Percentiles rank a stretch among this genome's conserved stretches.
Conservation (phyloP, 2,113 vertebrate genomes). For the Protobothrops flavoviridis region DNA sequence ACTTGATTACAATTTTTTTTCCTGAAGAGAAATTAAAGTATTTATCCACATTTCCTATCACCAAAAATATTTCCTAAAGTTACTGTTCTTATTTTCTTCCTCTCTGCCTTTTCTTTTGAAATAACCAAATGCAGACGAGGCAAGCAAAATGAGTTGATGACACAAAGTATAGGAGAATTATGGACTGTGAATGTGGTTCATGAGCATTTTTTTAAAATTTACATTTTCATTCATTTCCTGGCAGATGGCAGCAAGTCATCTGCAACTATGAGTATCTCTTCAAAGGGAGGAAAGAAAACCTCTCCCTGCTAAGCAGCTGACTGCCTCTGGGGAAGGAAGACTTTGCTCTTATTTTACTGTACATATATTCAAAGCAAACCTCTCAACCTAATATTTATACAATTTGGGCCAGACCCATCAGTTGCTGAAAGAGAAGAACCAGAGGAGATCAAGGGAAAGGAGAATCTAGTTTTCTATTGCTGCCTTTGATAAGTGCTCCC, state of each 20-base stretch:
- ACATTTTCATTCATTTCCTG: slow-evolving; percentile 57
- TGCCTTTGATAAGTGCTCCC: slow-evolving; percentile 9
- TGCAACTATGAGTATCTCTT: slow-evolving; percentile 24
- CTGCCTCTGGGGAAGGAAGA: neutral
- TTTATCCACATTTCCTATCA: slow-evolving; percentile 6
- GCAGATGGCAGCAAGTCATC: slow-evolving; percentile 44
- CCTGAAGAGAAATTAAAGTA: neutral
- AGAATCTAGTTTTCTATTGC: neutral
- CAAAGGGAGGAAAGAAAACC: slow-evolving; percentile 25
- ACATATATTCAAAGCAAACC: neutral
- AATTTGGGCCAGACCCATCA: slow-evolving; percentile 18
- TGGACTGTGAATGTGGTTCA: slow-evolving; percentile 30
- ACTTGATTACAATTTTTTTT: neutral
- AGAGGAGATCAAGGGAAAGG: slow-evolving; percentile 21
- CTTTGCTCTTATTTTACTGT: neutral
- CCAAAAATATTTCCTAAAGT: neutral
- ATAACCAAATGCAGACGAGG: slow-evolving; percentile 8
- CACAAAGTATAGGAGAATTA: slow-evolving; percentile 36
- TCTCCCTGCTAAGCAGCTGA: slow-evolving; percentile 4
- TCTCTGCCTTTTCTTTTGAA: neutral
- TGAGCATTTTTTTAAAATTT: slow-evolving; percentile 44
- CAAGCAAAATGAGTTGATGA: slow-evolving; percentile 18
- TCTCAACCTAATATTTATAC: slow-evolving; percentile 30
- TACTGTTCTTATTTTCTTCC: slow-evolving; percentile 13
- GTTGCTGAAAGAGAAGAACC: neutral